phyloP scores from a whole-genome alignment of 2,888 invertebrate species.

The Leucoma salicis region DNA sequence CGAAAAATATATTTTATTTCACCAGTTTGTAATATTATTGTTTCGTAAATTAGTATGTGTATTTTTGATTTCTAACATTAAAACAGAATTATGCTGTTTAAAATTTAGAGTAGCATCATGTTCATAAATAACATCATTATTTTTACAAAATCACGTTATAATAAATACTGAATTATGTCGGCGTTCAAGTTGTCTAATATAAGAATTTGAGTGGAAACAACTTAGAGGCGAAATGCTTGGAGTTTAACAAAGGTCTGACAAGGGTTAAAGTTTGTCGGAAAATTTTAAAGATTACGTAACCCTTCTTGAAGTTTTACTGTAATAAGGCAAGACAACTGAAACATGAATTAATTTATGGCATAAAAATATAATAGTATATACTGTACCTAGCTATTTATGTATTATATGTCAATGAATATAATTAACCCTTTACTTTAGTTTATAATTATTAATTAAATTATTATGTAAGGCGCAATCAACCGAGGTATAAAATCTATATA shows the following conservation, averaged over 20 bases:
- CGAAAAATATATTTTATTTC: background rate
- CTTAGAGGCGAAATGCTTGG: slow-evolving; percentile 43
- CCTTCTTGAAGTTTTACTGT: slow-evolving; percentile 29
- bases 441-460: too few relatives aligned
- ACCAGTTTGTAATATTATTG: too few relatives aligned
- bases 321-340: slow-evolving; percentile 12
- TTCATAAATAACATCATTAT: too few relatives aligned
- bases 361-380: too few relatives aligned
- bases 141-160: too few relatives aligned
- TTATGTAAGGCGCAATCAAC: too few relatives aligned
- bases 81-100: background rate
- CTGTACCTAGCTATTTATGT: too few relatives aligned
- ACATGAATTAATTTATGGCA: background rate
- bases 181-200: slow-evolving; percentile 27
- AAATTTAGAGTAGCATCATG: background rate
- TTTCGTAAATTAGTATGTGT: too few relatives aligned
- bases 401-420: too few relatives aligned
- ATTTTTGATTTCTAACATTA: too few relatives aligned
- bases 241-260: slow-evolving; percentile 56
- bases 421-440: too few relatives aligned
- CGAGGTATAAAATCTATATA: too few relatives aligned
- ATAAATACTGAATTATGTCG: slow-evolving; percentile 20
- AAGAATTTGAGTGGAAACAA: slow-evolving; percentile 39
- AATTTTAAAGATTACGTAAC: slow-evolving; percentile 55
- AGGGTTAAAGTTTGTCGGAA: slow-evolving; percentile 50